Base-by-base conservation (phyloP, 2,113 vertebrate species). In the Phainopepla nitens region DNA sequence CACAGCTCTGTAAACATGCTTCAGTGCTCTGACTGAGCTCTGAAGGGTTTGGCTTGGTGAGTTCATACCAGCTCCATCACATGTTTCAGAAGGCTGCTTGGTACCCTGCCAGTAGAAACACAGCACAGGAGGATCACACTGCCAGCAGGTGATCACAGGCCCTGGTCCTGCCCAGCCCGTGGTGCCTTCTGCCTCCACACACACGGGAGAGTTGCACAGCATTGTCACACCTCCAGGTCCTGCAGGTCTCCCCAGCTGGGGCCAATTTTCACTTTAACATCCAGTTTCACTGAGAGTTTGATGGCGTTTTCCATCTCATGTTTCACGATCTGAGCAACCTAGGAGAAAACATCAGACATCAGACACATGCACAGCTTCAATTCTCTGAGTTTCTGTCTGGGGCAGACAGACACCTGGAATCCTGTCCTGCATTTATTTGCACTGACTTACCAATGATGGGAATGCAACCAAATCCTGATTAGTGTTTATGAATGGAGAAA, bases 271-370 rank as follows among this genome's bases (percentile, higher is more conserved):
- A 99, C 97, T 97, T 99, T 99, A 50, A 98, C 99, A 21, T 97
- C 97, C 22, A 99, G 98, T 65, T 98, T 99, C 35, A 99, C 99
- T 0, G 98, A 98, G 49, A 99, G 98, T 84, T 99, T 98, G 29
- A 99, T 81, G 31, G 98, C 99, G 0, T 97, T 98, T 97, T 99
- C 99, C 99, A 99, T 99, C 98, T 99, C 99, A 7, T 98, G 97
- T 97, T 99, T 99, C 85, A 99, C 98, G 20, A 99, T 99, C 96
- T 99, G 99, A 95, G 99, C 99, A 6, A 99, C 99, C 99, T 99
- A 85, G 33, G 79, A 91, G 61, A 45, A 90, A 53, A 96, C 3
- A 21, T 15, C 66, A 7, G 44, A 36, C 10, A 15, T 94, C 85
- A 94, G 91, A 33, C 61, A 57, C 29, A 25, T 15, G 7, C 1